phyloP scores from a whole-genome alignment of 2,888 invertebrate species.

The Isoperla grammatica region DNA sequence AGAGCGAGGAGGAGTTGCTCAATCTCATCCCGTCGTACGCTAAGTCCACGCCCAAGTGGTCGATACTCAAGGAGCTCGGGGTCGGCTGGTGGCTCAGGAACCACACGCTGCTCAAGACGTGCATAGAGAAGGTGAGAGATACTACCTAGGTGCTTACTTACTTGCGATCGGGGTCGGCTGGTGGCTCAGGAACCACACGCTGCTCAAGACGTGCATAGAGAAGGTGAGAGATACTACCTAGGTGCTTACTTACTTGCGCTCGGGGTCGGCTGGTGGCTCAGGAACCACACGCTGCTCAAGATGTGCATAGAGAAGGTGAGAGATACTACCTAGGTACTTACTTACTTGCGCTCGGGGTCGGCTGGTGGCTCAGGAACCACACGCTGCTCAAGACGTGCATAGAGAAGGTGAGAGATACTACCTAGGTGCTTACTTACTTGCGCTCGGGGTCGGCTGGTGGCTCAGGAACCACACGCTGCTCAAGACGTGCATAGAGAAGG shows the following conservation, averaged over 20 bases:
- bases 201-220: slow-evolving; percentile 80
- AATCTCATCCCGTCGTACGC: slow-evolving; percentile 82
- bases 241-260: too few relatives aligned
- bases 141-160: too few relatives aligned
- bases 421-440: too few relatives aligned
- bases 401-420: slow-evolving; percentile 57
- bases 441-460: slow-evolving; percentile 96
- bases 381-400: slow-evolving; percentile 75
- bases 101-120: slow-evolving; percentile 69
- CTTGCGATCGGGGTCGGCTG: slow-evolving; percentile 90
- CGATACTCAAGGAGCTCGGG: slow-evolving; percentile 81
- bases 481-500: slow-evolving; percentile 79
- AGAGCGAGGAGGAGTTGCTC: slow-evolving; percentile 92
- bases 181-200: slow-evolving; percentile 86
- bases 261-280: slow-evolving; percentile 95
- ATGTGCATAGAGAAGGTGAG: slow-evolving; percentile 75
- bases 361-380: slow-evolving; percentile 93
- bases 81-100: slow-evolving; percentile 97
- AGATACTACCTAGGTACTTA: neutral
- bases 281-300: slow-evolving; percentile 73
- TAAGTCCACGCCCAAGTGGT: slow-evolving; percentile 84
- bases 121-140: slow-evolving; percentile 68
- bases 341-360: slow-evolving; percentile 84
- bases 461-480: slow-evolving; percentile 76
- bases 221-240: slow-evolving; percentile 48